Base-by-base conservation (phyloP, 1,140 invertebrate species). In the Drosophila mauritiana region DNA sequence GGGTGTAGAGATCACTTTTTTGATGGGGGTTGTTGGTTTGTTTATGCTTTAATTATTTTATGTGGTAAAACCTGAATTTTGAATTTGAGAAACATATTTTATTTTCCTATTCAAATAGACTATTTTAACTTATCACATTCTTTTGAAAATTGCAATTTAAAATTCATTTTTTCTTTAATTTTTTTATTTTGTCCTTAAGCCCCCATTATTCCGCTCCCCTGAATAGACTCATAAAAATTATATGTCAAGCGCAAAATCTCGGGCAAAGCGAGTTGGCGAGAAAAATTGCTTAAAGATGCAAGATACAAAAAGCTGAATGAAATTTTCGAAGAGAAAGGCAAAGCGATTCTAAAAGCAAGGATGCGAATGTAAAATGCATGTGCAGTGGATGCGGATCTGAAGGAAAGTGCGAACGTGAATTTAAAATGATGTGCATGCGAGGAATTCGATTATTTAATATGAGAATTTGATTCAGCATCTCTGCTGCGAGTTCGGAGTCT, bases 201-300 rank as follows among this genome's bases (percentile, higher is more conserved):
- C 15, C 45, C 45, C 25, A 17, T 34, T 17, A 22, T 6, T 11
- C 11, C 13, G 25, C 59, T 13, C 17, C 63, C 3, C 27, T 42
- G 59, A 2, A 1, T 8, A 1, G 42, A 46, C 56, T 68, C 64
- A 86, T 78, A 72, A 86, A 86, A 78, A 82, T 81, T 78, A 69
- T 86, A 75, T 86, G 82, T 86, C 82, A 86, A 86, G 81, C 77
- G 77, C 56, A 70, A 85, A 85, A 67, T 74, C 73, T 74, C 54
- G 25, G 64, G 69, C 68, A 73, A 36, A 59, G 11, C 46, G 45
- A 22, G 45, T 22, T 37, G 45, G 34, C 20, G 57, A 64, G 36
- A 40, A 31, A 25, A 64, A 67, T 17, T 53, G 59, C 75, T 82
- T 83, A 51, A 83, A 58, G 68, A 74, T 78, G 58, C 58, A 7